Evolutionary conservation across 2,113 vertebrate genomes (phyloP).

Genomic region (Tragelaphus strepsiceros): DNA sequence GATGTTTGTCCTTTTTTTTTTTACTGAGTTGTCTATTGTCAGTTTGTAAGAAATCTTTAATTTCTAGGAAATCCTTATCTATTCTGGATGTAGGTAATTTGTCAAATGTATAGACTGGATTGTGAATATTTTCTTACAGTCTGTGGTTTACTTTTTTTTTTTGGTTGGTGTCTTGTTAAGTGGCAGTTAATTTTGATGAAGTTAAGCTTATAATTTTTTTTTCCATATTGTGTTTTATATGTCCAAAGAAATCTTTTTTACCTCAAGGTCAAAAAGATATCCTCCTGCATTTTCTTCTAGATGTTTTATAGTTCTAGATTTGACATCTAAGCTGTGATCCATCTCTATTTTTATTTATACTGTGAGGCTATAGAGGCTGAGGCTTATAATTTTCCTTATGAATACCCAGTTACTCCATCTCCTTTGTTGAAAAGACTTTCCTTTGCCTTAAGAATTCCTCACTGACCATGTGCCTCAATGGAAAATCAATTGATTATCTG

Average conservation of each 20-base stretch:
- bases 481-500: background rate
- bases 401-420: background rate
- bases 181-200: background rate
- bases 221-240: background rate
- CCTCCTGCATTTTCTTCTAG: background rate
- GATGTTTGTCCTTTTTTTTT: background rate
- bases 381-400: background rate
- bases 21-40: background rate
- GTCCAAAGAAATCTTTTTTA: slow-evolving; percentile 1
- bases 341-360: background rate
- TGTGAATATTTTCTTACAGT: background rate
- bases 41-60: background rate
- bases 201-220: background rate
- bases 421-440: background rate
- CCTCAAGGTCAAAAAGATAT: background rate
- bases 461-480: background rate
- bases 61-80: background rate
- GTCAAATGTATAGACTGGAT: background rate
- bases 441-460: background rate
- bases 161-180: background rate
- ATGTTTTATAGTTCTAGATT: background rate
- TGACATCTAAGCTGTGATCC: background rate
- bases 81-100: background rate
- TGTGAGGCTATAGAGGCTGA: background rate
- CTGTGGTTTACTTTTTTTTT: background rate